These are phyloP conservation scores for Malurus melanocephalus DNA, from an alignment of 2,113 vertebrate genomes.

Conservation along the genomic window DNA sequence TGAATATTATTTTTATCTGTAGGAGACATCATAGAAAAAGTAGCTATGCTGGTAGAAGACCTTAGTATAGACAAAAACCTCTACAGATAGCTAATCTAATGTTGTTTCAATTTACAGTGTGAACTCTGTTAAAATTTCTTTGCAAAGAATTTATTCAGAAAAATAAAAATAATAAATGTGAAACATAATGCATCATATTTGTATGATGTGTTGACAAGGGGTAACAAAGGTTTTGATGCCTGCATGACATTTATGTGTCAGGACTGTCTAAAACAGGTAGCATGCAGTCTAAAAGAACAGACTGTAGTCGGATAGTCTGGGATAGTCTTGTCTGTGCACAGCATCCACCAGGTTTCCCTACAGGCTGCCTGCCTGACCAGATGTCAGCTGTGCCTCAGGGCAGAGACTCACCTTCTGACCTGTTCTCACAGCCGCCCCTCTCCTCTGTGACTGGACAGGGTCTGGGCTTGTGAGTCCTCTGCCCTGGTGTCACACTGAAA, in stretches of 20 bases:
- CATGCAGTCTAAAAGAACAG: not conserved
- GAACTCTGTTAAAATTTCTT: not conserved
- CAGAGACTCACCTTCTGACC: not conserved
- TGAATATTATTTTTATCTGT: not conserved
- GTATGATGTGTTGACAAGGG: not conserved
- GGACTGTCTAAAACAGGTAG: not conserved
- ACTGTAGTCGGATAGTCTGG: not conserved
- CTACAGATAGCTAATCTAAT: not conserved
- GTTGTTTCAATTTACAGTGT: not conserved
- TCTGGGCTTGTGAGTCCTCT: not conserved
- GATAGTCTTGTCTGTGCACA: not conserved
- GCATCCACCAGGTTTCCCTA: too few species aligned
- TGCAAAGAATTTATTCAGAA: not conserved
- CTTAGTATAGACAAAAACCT: not conserved
- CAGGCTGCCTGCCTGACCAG: not conserved
- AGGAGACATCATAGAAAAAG: not conserved
- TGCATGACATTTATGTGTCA: fast-evolving
- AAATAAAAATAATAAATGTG: not conserved
- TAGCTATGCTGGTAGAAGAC: not conserved
- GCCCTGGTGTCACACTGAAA: not conserved
- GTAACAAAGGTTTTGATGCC: not conserved
- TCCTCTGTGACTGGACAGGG: fast-evolving
- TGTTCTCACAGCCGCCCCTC: not conserved
- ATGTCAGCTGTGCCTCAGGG: not conserved
- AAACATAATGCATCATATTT: not conserved